phyloP scores from a whole-genome alignment of 2,113 vertebrate genomes.

The Mus spicilegus region DNA sequence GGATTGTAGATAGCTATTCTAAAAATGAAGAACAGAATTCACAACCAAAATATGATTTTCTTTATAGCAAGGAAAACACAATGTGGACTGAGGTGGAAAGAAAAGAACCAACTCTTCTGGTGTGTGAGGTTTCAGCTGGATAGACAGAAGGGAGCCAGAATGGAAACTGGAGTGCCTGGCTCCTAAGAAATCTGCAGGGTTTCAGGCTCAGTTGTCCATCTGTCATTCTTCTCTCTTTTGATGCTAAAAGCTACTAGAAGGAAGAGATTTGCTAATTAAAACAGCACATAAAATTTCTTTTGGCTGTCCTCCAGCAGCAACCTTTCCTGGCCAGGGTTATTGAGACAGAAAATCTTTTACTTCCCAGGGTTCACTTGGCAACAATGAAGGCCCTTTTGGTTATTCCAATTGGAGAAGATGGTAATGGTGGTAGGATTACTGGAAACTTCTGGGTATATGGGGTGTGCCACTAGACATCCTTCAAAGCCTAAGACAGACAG shows the following conservation, averaged over 20 bases:
- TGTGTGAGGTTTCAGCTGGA: neutral
- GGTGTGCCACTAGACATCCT: neutral
- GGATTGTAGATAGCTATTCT: neutral
- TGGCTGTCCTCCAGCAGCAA: neutral
- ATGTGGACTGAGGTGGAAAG: neutral
- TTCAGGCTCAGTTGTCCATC: neutral
- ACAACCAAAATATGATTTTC: neutral
- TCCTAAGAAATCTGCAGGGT: constrained; percentile 3
- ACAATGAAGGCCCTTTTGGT: neutral
- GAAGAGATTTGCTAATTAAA: constrained; percentile 13
- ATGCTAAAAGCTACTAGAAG: neutral
- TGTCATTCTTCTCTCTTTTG: neutral
- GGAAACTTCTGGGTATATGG: neutral
- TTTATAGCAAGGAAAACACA: constrained; percentile 3
- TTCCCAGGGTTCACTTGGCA: neutral
- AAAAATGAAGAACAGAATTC: constrained; percentile 40
- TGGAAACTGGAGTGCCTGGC: neutral
- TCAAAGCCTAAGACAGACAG: neutral
- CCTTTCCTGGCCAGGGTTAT: neutral
- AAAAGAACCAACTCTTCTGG: neutral
- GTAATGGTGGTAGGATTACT: neutral
- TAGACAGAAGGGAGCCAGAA: neutral
- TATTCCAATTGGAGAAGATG: neutral
- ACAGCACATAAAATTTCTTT: neutral
- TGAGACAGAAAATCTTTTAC: neutral